These are phyloP conservation scores for Hyperoplus immaculatus DNA, from an alignment of 2,797 vertebrate genomes.

Conservation along the genomic window DNA sequence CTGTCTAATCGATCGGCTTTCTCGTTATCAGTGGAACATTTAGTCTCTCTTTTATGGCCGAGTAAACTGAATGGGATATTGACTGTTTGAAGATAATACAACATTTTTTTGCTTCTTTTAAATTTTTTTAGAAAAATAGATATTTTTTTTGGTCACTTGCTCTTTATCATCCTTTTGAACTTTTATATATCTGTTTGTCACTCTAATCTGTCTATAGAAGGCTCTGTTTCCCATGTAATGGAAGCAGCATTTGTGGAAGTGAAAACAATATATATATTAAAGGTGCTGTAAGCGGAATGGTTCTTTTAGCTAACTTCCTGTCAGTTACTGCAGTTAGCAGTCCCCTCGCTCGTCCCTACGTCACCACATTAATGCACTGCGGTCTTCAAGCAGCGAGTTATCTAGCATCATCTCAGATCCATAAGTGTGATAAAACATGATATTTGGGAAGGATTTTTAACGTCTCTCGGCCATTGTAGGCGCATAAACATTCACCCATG, in stretches of 20 bases:
- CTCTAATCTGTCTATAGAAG: background rate
- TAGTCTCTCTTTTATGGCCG: conserved; percentile 36
- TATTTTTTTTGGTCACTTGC: background rate
- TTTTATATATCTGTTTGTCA: conserved; percentile 23
- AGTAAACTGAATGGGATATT: conserved; percentile 39
- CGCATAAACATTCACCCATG: too few species aligned
- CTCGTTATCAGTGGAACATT: conserved; percentile 56
- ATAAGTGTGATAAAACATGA: too few species aligned
- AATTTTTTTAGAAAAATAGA: too few species aligned
- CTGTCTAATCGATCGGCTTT: conserved; percentile 49
- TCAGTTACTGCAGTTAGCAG: too few species aligned
- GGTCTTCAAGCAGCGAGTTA: too few species aligned
- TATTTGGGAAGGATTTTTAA: too few species aligned
- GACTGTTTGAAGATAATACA: conserved; percentile 32
- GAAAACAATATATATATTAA: background rate
- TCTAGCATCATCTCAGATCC: too few species aligned
- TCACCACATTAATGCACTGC: too few species aligned
- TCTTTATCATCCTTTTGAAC: background rate
- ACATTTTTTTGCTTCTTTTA: conserved; percentile 15
- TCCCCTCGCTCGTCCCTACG: too few species aligned
- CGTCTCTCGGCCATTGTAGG: too few species aligned
- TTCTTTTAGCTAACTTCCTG: too few species aligned
- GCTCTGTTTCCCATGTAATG: background rate
- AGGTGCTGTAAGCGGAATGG: too few species aligned
- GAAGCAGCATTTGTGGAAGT: background rate